Evolutionary conservation across 2,888 invertebrate genomes (phyloP).

Genomic region (Sepioteuthis lessoniana): DNA sequence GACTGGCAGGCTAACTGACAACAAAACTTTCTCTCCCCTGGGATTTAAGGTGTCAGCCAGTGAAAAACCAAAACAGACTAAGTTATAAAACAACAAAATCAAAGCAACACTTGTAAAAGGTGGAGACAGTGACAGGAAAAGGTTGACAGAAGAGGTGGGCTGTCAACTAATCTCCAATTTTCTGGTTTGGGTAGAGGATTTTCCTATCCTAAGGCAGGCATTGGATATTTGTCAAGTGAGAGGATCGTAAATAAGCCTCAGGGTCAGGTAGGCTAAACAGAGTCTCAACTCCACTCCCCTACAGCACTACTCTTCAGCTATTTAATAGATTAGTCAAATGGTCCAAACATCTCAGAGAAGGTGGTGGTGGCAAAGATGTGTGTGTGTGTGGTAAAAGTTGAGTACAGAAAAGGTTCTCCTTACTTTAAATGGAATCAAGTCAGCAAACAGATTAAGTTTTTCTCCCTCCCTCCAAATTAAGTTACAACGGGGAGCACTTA

Average conservation of each 20-base stretch:
- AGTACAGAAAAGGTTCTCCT: not conserved
- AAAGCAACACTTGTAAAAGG: not conserved
- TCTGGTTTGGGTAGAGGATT: not conserved
- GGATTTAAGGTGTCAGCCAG: constrained; percentile 6
- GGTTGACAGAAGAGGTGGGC: not conserved
- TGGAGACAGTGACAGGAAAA: not conserved
- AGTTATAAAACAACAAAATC: not conserved
- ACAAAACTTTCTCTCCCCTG: not conserved
- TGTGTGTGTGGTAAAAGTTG: not conserved
- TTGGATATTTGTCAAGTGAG: not conserved
- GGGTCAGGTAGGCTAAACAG: not conserved
- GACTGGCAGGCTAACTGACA: not conserved
- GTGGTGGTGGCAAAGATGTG: not conserved
- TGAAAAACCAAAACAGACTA: not conserved
- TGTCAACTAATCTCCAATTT: constrained; percentile 1
- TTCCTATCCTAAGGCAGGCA: constrained; percentile 2
- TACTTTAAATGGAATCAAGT: not conserved
- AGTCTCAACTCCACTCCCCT: not conserved
- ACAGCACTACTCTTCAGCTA: not conserved
- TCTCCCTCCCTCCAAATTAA: not conserved
- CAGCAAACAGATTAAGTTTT: not conserved
- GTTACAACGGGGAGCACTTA: too few species aligned
- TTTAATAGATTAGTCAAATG: not conserved
- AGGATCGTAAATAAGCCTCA: not conserved
- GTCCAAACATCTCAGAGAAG: not conserved